Base-by-base conservation (phyloP, 2,113 vertebrate species). In the Phodopus roborovskii region DNA sequence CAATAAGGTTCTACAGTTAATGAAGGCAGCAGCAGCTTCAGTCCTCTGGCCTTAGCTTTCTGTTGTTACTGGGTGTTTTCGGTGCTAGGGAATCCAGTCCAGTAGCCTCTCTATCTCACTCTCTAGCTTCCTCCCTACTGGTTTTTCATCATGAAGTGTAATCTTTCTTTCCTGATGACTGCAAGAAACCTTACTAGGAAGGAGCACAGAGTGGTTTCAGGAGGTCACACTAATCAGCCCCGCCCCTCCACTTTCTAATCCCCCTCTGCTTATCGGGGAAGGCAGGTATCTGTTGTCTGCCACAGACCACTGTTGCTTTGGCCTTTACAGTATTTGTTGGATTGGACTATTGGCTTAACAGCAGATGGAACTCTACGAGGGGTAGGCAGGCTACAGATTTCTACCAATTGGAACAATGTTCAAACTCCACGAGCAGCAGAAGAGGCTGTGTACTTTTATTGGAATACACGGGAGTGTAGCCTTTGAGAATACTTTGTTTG, bases 221-320 rank as follows among this genome's bases (percentile, higher is more conserved):
- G 68, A 62, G 30, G 60, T 87, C 68, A n/a, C 16, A 33, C 56
- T 22, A 19, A 79, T 30, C n/a, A 7, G 83, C 30, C 36, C 26
- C 1, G 3, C 19, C 70, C 70, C 70, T n/a, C 9, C 4, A 9
- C 70, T 73, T n/a, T 39, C n/a, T 73, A 73, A 73, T 1, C 45
- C 42, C 16, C 28, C 17, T 78, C 92, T 77, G 73, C 53, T 94
- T 56, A 16, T 12, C 20, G 9, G 7, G 53, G 58, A 45, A 78
- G 74, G 45, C 36, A 15, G 28, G 28, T 10, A 74, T 95, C 97
- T 92, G 86, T 64, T 22, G 87, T 83, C 58, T 78, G 78, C 62
- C 73, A 88, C 45, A 62, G 20, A 83, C 78, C 22, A 64, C 36
- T 70, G 62, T 74, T 3, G 30, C 17, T 19, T 45, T 3, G 58